Base-by-base conservation (phyloP, 2,888 invertebrate species). In the Phaonia tiefii region DNA sequence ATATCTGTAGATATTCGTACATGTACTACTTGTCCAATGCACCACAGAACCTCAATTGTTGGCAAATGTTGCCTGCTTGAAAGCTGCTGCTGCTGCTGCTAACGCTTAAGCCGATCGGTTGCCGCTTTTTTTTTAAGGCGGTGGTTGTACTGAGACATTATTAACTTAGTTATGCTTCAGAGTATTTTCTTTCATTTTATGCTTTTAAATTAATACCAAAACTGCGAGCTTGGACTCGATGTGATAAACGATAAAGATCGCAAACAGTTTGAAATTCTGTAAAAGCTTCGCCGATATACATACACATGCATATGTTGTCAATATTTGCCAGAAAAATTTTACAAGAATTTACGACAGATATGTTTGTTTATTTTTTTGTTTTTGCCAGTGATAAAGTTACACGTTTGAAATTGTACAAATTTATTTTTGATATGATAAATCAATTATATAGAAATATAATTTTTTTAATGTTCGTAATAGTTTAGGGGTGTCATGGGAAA, bases 191-290 rank as follows among this genome's bases (percentile, higher is more conserved):
- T 60, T 31, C 5, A 63, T 17, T 39, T 46, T 56, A 31, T 22
- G 56, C 51, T 51, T 46, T 22, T 46, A 11, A 31, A 31, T 31
- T 31, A n/a, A 8, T 31, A 20, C 5, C 17, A 51, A 71, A 31
- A n/a, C n/a, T n/a, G n/a, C n/a, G n/a, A n/a, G n/a, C n/a, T n/a
- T n/a, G n/a, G n/a, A n/a, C n/a, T n/a, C n/a, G n/a, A 37, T 51
- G 31, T 37, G 70, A 71, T 71, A 75, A 80, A 26, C 54, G 71
- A 75, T 77, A 39, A 75, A 51, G 60, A 81, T 81, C 74, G 71
- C 39, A 58, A 65, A 17, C 60, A 56, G 46, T 46, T 46, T 5
- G 22, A 31, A 58, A 22, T 37, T 42, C 31, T 4, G 15, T 39
- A 63, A 63, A 39, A 63, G 22, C 63, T 42, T 42, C 54, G 25